Conservation (phyloP, 1,140 invertebrate genomes). For the Pseudomyrmex concolor region DNA sequence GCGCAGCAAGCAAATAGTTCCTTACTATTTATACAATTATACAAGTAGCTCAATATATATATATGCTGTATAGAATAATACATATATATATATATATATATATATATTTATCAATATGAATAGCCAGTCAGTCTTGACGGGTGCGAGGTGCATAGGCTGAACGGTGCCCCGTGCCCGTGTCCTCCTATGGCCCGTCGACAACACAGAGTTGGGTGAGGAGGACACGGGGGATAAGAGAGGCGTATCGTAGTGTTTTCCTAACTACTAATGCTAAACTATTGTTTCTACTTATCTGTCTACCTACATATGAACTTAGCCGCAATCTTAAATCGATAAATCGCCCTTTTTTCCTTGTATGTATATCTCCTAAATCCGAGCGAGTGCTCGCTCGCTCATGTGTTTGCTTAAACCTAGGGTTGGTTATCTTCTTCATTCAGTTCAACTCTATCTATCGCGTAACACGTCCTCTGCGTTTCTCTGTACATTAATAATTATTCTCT, state of each 20-base stretch:
- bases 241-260: conserved; percentile 71
- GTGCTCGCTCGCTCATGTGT: conserved; percentile 10
- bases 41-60: conserved; percentile 71
- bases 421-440: conserved; percentile 43
- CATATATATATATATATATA: conserved; percentile 77
- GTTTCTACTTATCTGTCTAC: conserved; percentile 70
- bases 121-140: conserved; percentile 84
- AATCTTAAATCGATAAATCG: conserved; percentile 66
- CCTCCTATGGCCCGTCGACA: conserved; percentile 22
- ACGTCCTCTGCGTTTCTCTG: conserved; percentile 41
- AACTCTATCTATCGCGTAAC: conserved; percentile 49
- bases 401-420: conserved; percentile 43
- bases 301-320: conserved; percentile 74
- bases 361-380: conserved; percentile 75
- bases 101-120: conserved; percentile 78
- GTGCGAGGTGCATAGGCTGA: conserved; percentile 80
- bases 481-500: conserved; percentile 53
- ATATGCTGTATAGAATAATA: conserved; percentile 72
- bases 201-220: conserved; percentile 65
- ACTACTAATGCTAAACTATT: conserved; percentile 68
- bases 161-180: conserved; percentile 73
- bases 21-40: conserved; percentile 80
- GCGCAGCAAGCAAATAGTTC: conserved; percentile 80
- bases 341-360: conserved; percentile 17
- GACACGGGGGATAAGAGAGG: conserved; percentile 48